A percentile compares a stretch with the other conserved stretches of the same genome.
Evolutionary conservation across 2,797 vertebrate genomes (phyloP).

Genomic region (Brachymystax lenok): DNA sequence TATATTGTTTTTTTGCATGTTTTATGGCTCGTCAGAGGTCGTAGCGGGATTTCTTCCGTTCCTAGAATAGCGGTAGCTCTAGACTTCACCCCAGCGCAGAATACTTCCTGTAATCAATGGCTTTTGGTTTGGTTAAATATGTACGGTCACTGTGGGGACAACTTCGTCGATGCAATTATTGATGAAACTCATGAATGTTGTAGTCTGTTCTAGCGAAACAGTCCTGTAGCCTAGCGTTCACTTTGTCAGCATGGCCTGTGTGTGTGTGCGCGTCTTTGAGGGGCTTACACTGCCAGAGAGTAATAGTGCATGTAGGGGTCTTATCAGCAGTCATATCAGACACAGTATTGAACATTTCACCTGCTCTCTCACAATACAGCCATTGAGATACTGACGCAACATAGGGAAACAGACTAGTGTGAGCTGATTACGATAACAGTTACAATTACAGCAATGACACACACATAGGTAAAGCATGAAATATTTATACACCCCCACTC

Average conservation of each 20-base stretch:
- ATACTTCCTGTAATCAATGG: too few species aligned
- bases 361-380: conserved; percentile 3
- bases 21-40: too few species aligned
- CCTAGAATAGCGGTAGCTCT: too few species aligned
- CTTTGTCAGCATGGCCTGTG: conserved; percentile 19
- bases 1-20: too few species aligned
- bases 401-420: neutral
- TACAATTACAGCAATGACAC: conserved; percentile 15
- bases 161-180: too few species aligned
- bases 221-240: too few species aligned
- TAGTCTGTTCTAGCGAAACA: too few species aligned
- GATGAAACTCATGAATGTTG: too few species aligned
- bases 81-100: too few species aligned
- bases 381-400: conserved; percentile 12
- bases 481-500: conserved; percentile 29
- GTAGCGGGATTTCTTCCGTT: too few species aligned
- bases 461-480: conserved; percentile 29
- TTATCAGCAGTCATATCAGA: neutral
- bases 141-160: too few species aligned
- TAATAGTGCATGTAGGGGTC: neutral
- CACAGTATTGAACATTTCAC: conserved; percentile 48
- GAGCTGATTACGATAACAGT: neutral
- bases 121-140: too few species aligned
- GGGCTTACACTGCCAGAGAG: conserved; percentile 2
- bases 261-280: conserved; percentile 6